Percentiles rank a stretch among this genome's conserved stretches.
phyloP scores from a whole-genome alignment of 2,888 invertebrate species.

The Dusona sp. region DNA sequence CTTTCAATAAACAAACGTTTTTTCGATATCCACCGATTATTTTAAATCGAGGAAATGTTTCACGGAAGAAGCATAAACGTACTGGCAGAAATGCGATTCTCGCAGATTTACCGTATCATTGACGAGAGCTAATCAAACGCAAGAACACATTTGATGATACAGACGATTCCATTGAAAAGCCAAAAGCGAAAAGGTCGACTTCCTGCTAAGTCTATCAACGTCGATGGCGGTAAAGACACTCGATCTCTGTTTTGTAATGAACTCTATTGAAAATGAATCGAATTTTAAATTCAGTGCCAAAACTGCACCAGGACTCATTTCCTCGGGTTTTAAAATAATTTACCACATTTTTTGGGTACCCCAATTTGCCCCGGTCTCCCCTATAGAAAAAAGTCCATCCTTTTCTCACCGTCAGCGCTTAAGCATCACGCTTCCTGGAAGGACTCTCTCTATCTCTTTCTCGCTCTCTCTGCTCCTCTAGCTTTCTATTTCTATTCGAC shows the following conservation, averaged over 20 bases:
- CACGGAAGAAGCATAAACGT: background rate
- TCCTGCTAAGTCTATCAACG: no score
- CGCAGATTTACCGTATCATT: background rate
- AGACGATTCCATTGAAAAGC: no score
- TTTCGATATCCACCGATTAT: background rate
- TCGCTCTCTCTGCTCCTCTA: conserved; percentile 40
- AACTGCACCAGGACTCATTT: background rate
- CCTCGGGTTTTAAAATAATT: no score
- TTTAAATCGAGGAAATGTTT: background rate
- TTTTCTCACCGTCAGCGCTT: conserved; percentile 49
- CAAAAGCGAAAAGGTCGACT: no score
- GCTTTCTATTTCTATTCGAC: conserved; percentile 64
- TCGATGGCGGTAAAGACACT: no score
- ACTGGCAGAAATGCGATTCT: no score
- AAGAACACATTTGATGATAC: no score
- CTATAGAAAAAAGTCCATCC: conserved; percentile 41
- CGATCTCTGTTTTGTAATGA: no score
- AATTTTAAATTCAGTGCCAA: background rate
- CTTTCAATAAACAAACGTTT: background rate
- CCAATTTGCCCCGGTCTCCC: background rate
- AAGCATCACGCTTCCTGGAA: conserved; percentile 62
- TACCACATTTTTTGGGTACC: background rate
- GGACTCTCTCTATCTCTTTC: conserved; percentile 57
- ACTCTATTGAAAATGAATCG: background rate
- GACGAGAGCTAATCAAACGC: no score